Evolutionary conservation across 2,113 vertebrate species (phyloP), one percentile per base, ranked within the genome.

Genomic region (Strix uralensis): DNA sequence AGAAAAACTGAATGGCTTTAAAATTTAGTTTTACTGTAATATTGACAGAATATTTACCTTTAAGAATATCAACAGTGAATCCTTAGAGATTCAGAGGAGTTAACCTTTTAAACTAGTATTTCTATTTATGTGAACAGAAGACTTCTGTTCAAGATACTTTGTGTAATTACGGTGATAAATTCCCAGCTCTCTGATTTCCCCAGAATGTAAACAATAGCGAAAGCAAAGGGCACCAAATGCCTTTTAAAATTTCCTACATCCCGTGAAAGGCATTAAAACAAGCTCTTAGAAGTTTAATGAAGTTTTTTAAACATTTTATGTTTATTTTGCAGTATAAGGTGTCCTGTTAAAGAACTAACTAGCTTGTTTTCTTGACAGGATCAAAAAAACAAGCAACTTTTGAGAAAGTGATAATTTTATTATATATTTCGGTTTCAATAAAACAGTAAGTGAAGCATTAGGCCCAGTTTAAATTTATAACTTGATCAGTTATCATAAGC

Each of bases 391-490:
- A 70, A 66, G 55, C 42, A 81, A 36, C 51, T 55, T 78, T 10
- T 85, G 44, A 87, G 77, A 74, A 92, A 80, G 83, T 36, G 69
- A 57, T 86, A 67, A 86, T 94, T 96, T 96, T 79, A 84, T 80
- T 65, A 54, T n/a, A 49, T 81, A 78, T 85, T 57, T 89, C 22
- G 25, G 27, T 69, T 92, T 81, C 83, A 81, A 0, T 74, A 88
- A 92, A 92, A 74, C 32, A 92, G 52, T 61, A 72, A 63, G 13
- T 34, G 61, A 90, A 93, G 55, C n/a, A 59, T 30, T 59, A 78
- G 55, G 44, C 38, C 57, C 69, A 57, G 21, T 49, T 51, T 89
- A 81, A 86, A 75, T 91, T 78, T 74, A 20, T 61, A 86, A 22
- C 52, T 20, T 6, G 13, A 2, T 66, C 46, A 59, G 36, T 61